phyloP scores from a whole-genome alignment of 2,113 vertebrate genomes.

The Anolis sagrei region DNA sequence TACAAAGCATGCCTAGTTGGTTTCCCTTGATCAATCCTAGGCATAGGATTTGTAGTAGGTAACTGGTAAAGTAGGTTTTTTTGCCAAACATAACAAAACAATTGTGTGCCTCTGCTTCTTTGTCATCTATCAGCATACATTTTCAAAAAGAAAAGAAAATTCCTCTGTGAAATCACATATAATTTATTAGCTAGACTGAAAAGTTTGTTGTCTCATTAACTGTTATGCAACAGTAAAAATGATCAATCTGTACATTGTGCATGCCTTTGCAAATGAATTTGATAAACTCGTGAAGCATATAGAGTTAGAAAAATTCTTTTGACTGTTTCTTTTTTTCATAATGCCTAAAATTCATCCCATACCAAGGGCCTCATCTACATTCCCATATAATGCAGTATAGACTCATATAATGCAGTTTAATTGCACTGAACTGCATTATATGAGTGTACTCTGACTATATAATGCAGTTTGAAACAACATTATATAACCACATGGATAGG shows the following conservation, averaged over 20 bases:
- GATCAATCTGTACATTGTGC: conserved; percentile 7
- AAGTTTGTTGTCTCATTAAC: conserved; percentile 38
- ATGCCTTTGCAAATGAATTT: neutral
- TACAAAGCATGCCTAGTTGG: neutral
- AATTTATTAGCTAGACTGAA: conserved; percentile 59
- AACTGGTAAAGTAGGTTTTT: neutral
- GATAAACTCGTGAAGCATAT: neutral
- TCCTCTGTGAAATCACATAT: conserved; percentile 31
- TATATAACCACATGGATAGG: too few relatives aligned
- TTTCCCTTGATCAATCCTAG: conserved; percentile 24
- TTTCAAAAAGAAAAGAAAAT: conserved; percentile 31
- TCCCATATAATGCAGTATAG: too few relatives aligned
- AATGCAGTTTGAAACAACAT: too few relatives aligned
- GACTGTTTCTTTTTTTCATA: neutral
- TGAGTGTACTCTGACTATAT: too few relatives aligned
- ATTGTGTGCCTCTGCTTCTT: conserved; percentile 44
- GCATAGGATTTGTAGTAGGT: neutral
- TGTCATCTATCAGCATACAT: conserved; percentile 22
- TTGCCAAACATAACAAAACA: conserved; percentile 19
- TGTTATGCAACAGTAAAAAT: conserved; percentile 3
- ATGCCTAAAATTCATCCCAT: neutral
- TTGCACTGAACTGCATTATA: too few relatives aligned
- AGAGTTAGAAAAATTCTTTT: neutral
- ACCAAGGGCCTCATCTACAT: neutral
- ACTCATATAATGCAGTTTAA: too few relatives aligned